Percentiles rank a stretch among this genome's conserved stretches.
Evolutionary conservation across 2,113 vertebrate genomes (phyloP).

Genomic region (Oncorhynchus mykiss): DNA sequence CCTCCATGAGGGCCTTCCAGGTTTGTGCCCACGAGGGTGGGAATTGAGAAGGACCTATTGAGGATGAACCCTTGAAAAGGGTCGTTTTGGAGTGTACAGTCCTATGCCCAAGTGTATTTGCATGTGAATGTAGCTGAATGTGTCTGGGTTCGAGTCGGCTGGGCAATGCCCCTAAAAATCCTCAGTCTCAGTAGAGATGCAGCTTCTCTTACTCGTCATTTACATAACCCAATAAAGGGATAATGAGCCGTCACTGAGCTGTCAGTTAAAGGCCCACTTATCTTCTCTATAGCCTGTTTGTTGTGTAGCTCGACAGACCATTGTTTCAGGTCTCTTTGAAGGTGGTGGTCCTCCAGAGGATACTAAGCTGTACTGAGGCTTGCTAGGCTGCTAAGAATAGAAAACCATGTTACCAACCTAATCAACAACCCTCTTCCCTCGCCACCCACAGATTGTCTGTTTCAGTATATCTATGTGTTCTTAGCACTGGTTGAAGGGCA

Average conservation of each 20-base stretch:
- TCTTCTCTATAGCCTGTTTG: conserved; percentile 39
- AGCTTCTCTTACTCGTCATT: conserved; percentile 36
- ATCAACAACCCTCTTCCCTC: background rate
- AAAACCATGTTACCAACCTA: background rate
- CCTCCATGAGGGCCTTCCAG: conserved; percentile 24
- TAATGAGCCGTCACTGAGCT: conserved; percentile 57
- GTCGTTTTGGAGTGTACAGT: conserved; percentile 1
- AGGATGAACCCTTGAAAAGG: conserved; percentile 18
- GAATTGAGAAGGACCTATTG: conserved; percentile 2
- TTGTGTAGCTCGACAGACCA: conserved; percentile 31
- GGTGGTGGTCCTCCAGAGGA: conserved; percentile 24
- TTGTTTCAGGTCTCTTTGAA: conserved; percentile 20
- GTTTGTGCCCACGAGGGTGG: background rate
- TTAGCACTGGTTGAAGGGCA: conserved; percentile 1
- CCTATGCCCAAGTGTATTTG: conserved; percentile 27
- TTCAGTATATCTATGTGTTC: background rate
- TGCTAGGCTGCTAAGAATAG: conserved; percentile 24
- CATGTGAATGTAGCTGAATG: conserved; percentile 37
- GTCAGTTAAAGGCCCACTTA: conserved; percentile 50
- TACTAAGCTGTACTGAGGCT: conserved; percentile 16
- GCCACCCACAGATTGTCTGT: background rate
- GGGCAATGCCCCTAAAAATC: background rate
- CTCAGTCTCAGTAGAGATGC: conserved; percentile 19
- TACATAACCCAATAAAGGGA: conserved; percentile 45
- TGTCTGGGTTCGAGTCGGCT: conserved; percentile 13